Percentiles rank a stretch among this genome's conserved stretches.
phyloP scores from a whole-genome alignment of 2,888 invertebrate genomes.

The Bombylius discolor region DNA sequence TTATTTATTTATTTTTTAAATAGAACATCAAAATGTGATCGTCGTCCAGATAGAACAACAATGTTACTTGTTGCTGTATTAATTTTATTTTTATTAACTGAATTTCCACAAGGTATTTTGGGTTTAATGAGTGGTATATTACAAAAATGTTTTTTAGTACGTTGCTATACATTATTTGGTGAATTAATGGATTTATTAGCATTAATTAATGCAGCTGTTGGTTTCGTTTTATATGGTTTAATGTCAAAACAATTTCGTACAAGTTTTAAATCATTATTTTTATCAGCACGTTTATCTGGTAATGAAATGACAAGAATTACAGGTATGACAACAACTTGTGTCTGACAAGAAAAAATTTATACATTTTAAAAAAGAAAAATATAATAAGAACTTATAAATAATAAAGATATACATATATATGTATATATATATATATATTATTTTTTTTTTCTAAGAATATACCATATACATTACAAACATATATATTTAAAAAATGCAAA shows the following conservation, averaged over 20 bases:
- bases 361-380: too few relatives aligned
- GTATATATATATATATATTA: too few relatives aligned
- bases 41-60: conserved; percentile 75
- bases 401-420: too few relatives aligned
- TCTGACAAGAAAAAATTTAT: conserved; percentile 20
- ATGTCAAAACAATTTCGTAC: conserved; percentile 89
- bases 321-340: conserved; percentile 33
- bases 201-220: conserved; percentile 80
- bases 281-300: conserved; percentile 49
- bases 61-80: conserved; percentile 79
- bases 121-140: conserved; percentile 58
- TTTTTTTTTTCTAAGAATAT: too few relatives aligned
- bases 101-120: conserved; percentile 70
- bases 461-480: too few relatives aligned
- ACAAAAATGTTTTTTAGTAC: conserved; percentile 57
- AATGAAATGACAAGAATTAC: conserved; percentile 33
- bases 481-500: too few relatives aligned
- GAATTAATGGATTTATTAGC: conserved; percentile 85
- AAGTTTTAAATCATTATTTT: conserved; percentile 55
- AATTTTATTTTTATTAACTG: conserved; percentile 73
- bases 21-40: conserved; percentile 45
- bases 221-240: conserved; percentile 84
- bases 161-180: conserved; percentile 68
- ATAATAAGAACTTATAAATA: too few relatives aligned
- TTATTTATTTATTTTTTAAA: conserved; percentile 16